These are phyloP conservation scores for Vireo griseus DNA, from an alignment of 2,797 vertebrate genomes.

Conservation along the genomic window DNA sequence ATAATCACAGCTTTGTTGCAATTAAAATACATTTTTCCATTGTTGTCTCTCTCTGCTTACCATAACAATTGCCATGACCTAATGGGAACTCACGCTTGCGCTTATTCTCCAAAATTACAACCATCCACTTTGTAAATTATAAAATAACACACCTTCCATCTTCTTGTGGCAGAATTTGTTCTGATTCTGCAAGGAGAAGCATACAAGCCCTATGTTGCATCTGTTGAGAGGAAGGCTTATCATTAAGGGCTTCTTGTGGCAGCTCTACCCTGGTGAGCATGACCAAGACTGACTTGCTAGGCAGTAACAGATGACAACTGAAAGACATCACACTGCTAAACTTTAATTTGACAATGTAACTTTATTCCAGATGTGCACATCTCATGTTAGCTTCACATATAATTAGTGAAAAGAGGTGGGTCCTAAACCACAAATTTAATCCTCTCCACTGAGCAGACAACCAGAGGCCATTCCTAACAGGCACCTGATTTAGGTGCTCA, in stretches of 20 bases:
- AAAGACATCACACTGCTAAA: background rate
- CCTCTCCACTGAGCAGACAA: background rate
- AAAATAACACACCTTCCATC: background rate
- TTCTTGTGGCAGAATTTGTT: background rate
- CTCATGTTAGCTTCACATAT: background rate
- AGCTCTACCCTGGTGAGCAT: background rate
- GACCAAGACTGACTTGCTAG: background rate
- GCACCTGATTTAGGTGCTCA: background rate
- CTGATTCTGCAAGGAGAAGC: background rate
- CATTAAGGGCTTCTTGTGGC: background rate
- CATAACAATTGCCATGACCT: background rate
- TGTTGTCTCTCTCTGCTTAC: background rate
- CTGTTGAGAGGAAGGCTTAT: background rate
- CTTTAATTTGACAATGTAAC: background rate
- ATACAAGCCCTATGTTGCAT: background rate
- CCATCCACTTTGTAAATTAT: background rate
- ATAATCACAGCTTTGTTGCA: background rate
- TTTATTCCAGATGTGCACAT: background rate
- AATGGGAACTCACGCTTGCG: background rate
- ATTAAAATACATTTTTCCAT: background rate
- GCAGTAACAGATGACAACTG: rapidly evolving
- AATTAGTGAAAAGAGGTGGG: background rate
- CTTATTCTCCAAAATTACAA: background rate
- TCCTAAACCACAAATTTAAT: background rate
- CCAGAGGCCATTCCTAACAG: background rate